Evolutionary conservation across 1,140 invertebrate genomes (phyloP).

Genomic region (Microplitis demolitor): DNA sequence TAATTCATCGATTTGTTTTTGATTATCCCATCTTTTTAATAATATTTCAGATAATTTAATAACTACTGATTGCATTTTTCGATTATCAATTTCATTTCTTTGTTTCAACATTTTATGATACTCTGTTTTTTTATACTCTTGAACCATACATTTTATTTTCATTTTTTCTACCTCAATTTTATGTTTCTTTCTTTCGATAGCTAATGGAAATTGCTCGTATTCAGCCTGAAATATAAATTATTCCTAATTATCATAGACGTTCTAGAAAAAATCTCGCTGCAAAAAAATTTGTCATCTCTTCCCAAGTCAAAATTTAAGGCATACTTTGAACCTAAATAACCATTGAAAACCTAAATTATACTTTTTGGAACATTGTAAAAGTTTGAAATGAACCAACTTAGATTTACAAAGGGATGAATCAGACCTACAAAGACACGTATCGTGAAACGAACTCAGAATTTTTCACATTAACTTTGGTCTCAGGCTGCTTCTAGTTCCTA

Average conservation of each 20-base stretch:
- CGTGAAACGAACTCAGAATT: too few species aligned
- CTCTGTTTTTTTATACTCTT: background rate
- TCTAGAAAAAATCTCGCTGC: too few species aligned
- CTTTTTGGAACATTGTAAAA: too few species aligned
- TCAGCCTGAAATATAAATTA: background rate
- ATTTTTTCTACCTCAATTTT: background rate
- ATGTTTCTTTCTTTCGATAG: background rate
- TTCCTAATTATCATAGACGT: background rate
- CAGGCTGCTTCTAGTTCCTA: too few species aligned
- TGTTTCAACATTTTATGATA: background rate
- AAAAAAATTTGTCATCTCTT: too few species aligned
- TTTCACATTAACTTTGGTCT: too few species aligned
- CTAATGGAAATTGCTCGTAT: constrained; percentile 5
- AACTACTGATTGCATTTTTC: background rate
- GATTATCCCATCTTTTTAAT: background rate
- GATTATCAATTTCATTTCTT: constrained; percentile 11
- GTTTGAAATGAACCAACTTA: too few species aligned
- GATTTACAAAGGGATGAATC: too few species aligned
- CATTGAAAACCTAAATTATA: too few species aligned
- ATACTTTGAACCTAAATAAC: too few species aligned
- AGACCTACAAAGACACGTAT: too few species aligned
- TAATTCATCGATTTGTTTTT: background rate
- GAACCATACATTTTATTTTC: background rate
- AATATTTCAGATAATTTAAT: background rate
- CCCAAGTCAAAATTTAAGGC: too few species aligned